Evolutionary conservation across 2,113 vertebrate genomes (phyloP), one percentile per base, ranked within the genome.

Genomic region (Pogonocichla stellata): DNA sequence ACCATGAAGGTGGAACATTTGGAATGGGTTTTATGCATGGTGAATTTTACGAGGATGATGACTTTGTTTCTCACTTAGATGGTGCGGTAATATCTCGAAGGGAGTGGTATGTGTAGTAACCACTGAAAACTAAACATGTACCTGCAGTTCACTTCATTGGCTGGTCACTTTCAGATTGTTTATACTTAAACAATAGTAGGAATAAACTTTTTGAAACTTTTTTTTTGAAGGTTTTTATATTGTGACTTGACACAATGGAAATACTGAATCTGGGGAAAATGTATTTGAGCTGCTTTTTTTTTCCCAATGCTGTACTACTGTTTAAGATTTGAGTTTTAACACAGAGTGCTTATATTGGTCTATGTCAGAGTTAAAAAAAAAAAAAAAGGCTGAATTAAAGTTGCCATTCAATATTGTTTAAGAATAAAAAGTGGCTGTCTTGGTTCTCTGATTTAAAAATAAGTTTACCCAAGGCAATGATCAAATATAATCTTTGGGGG

Each of bases 51-150:
- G 98, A 99, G 95, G 97, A 99, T 97, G 96, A 99, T 98, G 99
- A 99, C 95, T 99, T 99, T 77, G 99, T 99, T 95, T 99, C 99
- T 93, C 99, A 99, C 97, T 98, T 99, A 98, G 99, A 99, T 92
- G 99, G 99, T 58, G 99, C 99, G 17, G 99, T 99, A 96, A 99
- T 99, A 97, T 99, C 99, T 85, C 99, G 99, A 96, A 98, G 99
- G 96, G 99, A 99, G 98, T 99, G 99, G 99, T 99, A 99, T 96
- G 99, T 99, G 96, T 99, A 98, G 98, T 96, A 86, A 61, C 94
- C 96, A 94, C 98, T 96, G 86, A 92, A 95, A 97, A 96, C 80
- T 95, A 96, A 92, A 92, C 16, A 4, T 93, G 95, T 98, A 97
- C 94, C 86, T 97, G 67, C 83, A 79, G 91, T 96, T 97, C 92